A percentile compares a stretch with the other conserved stretches of the same genome.
These are phyloP conservation scores for Scelioninae gen. 2 DNA, from an alignment of 2,888 invertebrate genomes.

Conservation along the genomic window DNA sequence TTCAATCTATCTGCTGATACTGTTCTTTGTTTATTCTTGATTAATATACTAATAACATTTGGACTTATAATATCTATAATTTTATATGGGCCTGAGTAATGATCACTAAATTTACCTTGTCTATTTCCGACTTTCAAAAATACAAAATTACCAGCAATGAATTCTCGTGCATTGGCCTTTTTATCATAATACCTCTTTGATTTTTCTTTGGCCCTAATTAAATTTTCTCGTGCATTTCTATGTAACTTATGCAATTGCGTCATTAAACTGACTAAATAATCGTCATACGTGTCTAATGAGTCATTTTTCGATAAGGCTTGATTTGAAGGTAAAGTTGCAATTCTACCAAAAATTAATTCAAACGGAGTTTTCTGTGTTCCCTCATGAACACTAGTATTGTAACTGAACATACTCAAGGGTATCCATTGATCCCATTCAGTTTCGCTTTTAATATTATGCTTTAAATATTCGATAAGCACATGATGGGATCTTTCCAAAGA, in stretches of 20 bases:
- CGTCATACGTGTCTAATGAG: neutral
- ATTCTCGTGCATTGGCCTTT: neutral
- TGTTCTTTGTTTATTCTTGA: neutral
- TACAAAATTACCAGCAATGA: neutral
- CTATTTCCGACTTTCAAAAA: neutral
- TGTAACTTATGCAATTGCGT: neutral
- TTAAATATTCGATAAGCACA: too few relatives aligned
- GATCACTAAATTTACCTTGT: neutral
- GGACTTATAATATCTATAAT: neutral
- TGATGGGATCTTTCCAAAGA: too few relatives aligned
- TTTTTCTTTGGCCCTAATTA: neutral
- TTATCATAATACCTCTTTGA: slow-evolving; percentile 7
- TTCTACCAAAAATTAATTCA: too few relatives aligned
- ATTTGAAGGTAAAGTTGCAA: too few relatives aligned
- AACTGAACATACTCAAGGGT: too few relatives aligned
- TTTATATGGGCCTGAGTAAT: neutral
- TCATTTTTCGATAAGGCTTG: neutral
- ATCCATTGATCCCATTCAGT: too few relatives aligned
- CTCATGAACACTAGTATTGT: too few relatives aligned
- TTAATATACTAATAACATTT: neutral
- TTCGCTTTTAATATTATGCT: too few relatives aligned
- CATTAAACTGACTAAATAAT: neutral
- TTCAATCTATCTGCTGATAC: slow-evolving; percentile 13
- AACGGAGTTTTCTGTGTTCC: too few relatives aligned
- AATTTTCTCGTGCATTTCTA: slow-evolving; percentile 4